Conservation (phyloP, 2,113 vertebrate genomes). For the Mus musculus region DNA sequence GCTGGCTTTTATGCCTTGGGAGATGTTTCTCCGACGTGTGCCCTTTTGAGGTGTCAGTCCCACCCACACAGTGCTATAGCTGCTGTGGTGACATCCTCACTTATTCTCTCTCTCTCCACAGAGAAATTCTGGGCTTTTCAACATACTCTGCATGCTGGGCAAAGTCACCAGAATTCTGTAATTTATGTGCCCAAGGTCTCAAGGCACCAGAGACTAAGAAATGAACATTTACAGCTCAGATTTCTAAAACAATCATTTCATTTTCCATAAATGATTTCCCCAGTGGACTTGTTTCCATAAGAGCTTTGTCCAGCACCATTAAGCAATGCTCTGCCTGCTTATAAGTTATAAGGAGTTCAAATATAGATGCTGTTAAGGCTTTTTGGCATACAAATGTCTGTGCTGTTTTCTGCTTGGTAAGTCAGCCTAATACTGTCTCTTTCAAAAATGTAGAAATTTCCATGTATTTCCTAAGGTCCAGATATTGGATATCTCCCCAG, state of each 20-base stretch:
- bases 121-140: neutral
- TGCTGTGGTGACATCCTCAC: neutral
- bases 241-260: slow-evolving; percentile 55
- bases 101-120: neutral
- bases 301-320: slow-evolving; percentile 10
- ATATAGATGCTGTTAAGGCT: neutral
- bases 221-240: slow-evolving; percentile 21
- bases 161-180: slow-evolving; percentile 5
- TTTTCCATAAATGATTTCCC: slow-evolving; percentile 51
- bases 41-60: neutral
- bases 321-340: slow-evolving; percentile 48
- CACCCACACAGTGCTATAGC: neutral
- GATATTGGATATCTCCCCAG: neutral
- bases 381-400: neutral
- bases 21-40: neutral
- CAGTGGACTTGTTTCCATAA: slow-evolving; percentile 15
- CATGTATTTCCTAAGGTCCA: neutral
- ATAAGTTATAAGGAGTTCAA: neutral
- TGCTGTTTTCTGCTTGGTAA: neutral
- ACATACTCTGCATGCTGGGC: neutral
- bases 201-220: slow-evolving; percentile 1
- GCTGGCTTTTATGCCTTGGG: neutral
- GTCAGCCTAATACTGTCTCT: neutral
- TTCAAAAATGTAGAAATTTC: neutral
- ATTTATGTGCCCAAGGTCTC: neutral